These are phyloP conservation scores for Margarornis squamiger DNA, from an alignment of 2,797 vertebrate genomes.

Conservation along the genomic window DNA sequence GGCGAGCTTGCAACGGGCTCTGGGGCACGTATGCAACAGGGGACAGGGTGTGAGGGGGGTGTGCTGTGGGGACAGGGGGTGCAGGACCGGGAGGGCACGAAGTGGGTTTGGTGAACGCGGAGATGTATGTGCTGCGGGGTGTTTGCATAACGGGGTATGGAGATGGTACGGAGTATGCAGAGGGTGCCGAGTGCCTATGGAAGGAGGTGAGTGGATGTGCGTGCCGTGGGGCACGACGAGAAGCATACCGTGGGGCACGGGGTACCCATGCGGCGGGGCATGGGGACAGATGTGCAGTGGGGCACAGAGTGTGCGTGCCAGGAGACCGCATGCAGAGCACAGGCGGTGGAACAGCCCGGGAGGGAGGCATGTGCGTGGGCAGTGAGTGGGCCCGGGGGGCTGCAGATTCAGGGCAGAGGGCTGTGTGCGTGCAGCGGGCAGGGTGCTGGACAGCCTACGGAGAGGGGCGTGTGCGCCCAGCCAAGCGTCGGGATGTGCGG, in stretches of 20 bases:
- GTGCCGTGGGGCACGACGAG: not conserved
- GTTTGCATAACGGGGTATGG: not conserved
- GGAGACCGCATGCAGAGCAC: not conserved
- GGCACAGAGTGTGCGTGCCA: not conserved
- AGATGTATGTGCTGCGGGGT: rapidly evolving
- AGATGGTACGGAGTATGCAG: not conserved
- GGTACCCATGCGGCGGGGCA: not conserved
- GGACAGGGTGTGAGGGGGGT: not conserved
- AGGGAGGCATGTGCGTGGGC: not conserved
- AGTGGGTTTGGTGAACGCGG: not conserved
- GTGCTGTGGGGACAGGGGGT: not conserved
- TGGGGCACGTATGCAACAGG: not conserved
- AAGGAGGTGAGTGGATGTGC: not conserved
- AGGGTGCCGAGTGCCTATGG: not conserved
- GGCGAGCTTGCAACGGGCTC: not conserved
- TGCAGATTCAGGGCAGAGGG: not conserved
- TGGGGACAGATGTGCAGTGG: not conserved
- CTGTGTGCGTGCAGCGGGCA: not conserved
- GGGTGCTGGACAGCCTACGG: not conserved
- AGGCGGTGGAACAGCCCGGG: not conserved
- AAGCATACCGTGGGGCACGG: too few relatives aligned
- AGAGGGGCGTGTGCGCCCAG: not conserved
- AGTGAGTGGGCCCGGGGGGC: not conserved
- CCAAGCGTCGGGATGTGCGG: rapidly evolving
- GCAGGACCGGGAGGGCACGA: rapidly evolving